Conservation (phyloP, 2,888 invertebrate species). For the Dolichopus griseipennis region DNA sequence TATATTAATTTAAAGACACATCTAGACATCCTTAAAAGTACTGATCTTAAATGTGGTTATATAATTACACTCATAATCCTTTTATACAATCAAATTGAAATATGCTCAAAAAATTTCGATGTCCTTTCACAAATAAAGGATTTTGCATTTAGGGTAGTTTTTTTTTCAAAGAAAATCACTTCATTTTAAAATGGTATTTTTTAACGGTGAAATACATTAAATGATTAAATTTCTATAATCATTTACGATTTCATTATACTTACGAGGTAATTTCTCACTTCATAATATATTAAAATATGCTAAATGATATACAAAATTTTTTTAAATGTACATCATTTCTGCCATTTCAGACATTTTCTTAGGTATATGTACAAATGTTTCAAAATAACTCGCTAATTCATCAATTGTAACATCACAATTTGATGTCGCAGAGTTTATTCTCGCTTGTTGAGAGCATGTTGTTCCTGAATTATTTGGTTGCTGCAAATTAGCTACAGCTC, state of each 20-base stretch:
- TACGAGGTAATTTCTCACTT: constrained; percentile 1
- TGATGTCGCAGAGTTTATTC: constrained; percentile 43
- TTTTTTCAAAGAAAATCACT: too few relatives aligned
- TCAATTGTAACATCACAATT: constrained; percentile 80
- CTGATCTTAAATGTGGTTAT: too few relatives aligned
- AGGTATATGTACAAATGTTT: constrained; percentile 90
- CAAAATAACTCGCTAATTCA: constrained; percentile 91
- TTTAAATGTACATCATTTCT: constrained; percentile 94
- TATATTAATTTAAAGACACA: too few relatives aligned
- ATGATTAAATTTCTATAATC: too few relatives aligned
- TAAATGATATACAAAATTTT: not conserved
- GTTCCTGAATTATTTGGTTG: constrained; percentile 21
- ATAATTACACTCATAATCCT: too few relatives aligned
- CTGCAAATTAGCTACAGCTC: constrained; percentile 16
- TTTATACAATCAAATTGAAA: too few relatives aligned
- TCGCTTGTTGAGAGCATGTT: constrained; percentile 72
- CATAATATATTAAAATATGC: not conserved
- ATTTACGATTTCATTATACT: not conserved
- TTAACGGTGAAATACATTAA: too few relatives aligned
- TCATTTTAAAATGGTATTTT: too few relatives aligned
- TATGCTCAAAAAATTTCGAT: too few relatives aligned
- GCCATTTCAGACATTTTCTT: constrained; percentile 98
- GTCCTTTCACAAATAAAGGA: too few relatives aligned
- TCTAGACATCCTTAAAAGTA: too few relatives aligned
- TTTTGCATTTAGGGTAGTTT: too few relatives aligned